A percentile compares a stretch with the other conserved stretches of the same genome.
phyloP scores from a whole-genome alignment of 1,140 invertebrate species.

The Musca domestica region DNA sequence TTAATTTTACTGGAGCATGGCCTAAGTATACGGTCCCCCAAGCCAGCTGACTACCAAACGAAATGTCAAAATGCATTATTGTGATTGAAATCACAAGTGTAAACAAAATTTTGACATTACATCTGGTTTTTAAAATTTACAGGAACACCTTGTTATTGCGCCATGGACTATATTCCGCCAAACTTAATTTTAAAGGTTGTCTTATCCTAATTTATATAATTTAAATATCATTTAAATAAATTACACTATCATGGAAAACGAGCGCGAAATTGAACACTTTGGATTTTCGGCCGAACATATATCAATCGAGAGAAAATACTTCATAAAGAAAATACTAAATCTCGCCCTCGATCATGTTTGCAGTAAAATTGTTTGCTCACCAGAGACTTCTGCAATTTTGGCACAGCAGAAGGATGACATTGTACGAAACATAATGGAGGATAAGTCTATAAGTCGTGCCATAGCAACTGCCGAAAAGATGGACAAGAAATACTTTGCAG shows the following conservation, averaged over 20 bases:
- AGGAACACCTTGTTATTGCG: too few relatives aligned
- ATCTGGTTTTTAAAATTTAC: too few relatives aligned
- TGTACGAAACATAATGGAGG: conserved; percentile 23
- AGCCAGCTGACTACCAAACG: too few relatives aligned
- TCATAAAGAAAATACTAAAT: conserved; percentile 25
- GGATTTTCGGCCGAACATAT: conserved; percentile 39
- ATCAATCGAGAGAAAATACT: conserved; percentile 32
- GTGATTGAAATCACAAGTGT: too few relatives aligned
- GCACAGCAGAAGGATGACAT: conserved; percentile 27
- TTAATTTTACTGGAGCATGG: too few relatives aligned
- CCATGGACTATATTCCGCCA: too few relatives aligned
- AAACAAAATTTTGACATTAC: too few relatives aligned
- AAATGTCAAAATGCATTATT: too few relatives aligned
- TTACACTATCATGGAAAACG: conserved; percentile 19
- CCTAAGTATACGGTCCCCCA: too few relatives aligned
- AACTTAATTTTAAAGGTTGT: too few relatives aligned
- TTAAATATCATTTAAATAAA: too few relatives aligned
- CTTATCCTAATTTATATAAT: too few relatives aligned
- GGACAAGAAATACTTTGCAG: conserved; percentile 33
- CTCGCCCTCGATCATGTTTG: conserved; percentile 31
- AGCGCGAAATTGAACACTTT: conserved; percentile 39
- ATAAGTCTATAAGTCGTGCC: conserved; percentile 18
- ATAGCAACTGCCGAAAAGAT: conserved; percentile 27
- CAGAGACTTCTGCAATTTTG: conserved; percentile 28
- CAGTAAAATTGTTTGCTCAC: conserved; percentile 33